A percentile compares a stretch with the other conserved stretches of the same genome.
Evolutionary conservation across 2,797 vertebrate genomes (phyloP).

Genomic region (Hippopotamyrus pictus): DNA sequence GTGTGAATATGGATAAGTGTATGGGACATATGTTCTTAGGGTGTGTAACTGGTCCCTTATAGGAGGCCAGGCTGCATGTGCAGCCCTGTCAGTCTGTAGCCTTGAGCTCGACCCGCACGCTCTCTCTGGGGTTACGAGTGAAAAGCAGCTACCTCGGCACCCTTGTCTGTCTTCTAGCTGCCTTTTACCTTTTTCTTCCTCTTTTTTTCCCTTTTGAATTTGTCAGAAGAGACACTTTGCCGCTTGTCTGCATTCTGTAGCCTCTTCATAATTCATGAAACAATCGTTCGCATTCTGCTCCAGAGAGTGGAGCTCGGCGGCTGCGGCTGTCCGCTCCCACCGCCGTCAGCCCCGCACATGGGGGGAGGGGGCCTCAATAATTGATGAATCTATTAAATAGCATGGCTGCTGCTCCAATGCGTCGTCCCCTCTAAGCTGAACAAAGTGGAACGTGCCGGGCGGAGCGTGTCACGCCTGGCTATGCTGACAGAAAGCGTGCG

Average conservation of each 20-base stretch:
- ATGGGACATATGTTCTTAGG: background rate
- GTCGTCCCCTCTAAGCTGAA: conserved; percentile 1
- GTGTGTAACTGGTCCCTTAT: background rate
- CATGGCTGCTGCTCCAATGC: background rate
- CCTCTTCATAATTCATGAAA: conserved; percentile 50
- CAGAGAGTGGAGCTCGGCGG: background rate
- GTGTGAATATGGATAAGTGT: background rate
- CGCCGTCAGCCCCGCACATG: background rate
- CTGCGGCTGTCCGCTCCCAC: background rate
- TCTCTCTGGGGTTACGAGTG: background rate
- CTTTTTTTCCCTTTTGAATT: background rate
- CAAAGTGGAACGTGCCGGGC: background rate
- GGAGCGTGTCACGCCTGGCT: background rate
- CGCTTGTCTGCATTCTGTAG: conserved; percentile 45
- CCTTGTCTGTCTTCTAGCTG: background rate
- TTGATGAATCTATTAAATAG: conserved; percentile 24
- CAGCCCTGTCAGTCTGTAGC: background rate
- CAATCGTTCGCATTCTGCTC: conserved; percentile 35
- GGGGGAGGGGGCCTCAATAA: conserved; percentile 10
- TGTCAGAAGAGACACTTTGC: background rate
- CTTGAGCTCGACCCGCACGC: background rate
- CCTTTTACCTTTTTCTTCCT: background rate
- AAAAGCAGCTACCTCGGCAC: background rate
- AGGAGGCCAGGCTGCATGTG: background rate
- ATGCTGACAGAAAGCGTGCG: background rate